Evolutionary conservation across 2,888 invertebrate genomes (phyloP), one percentile per base, ranked within the genome.

Genomic region (Hemicrepidius hirtus): DNA sequence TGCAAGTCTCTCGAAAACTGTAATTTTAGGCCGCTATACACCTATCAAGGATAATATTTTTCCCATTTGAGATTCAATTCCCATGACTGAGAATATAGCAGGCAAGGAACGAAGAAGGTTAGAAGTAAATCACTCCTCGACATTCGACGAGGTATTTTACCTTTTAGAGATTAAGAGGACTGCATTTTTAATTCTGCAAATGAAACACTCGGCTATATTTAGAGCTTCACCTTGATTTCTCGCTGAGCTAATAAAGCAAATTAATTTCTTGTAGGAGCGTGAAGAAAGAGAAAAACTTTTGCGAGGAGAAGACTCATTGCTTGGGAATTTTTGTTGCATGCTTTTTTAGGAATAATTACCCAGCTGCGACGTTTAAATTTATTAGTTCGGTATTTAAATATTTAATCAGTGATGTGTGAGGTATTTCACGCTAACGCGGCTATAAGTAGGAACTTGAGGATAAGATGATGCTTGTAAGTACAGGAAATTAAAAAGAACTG

Each of bases 81-180:
- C 81, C 82, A 82, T 82, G 82, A 82, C 81, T 80, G 78, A 77
- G 77, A 76, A 78, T 77, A n/a, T n/a, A n/a, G n/a, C n/a, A n/a
- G n/a, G 77, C 75, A 66, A 68, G 28, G 67, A 69, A 75, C 72
- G 68, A 69, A 64, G 78, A 79, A 80, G 78, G 76, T 76, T 80
- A 75, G 71, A 76, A 78, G 76, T 79, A 80, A 81, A 81, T 81
- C 79, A 82, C 75, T 80, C 75, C 66, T 50, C 71, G 75, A 74
- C 69, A 70, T 78, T 78, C 77, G 73, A 68, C 76, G 75, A 77
- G 80, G 75, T 73, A 78, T 82, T 81, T 81, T 76, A 77, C 81
- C 82, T 82, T 82, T 79, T 79, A 77, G 74, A 73, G 71, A 65
- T 76, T 72, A 64, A 65, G 68, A 65, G 57, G 68, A 68, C 62